Evolutionary conservation across 1,140 invertebrate genomes (phyloP), one percentile per base, ranked within the genome.

Genomic region (Tribolium madens): DNA sequence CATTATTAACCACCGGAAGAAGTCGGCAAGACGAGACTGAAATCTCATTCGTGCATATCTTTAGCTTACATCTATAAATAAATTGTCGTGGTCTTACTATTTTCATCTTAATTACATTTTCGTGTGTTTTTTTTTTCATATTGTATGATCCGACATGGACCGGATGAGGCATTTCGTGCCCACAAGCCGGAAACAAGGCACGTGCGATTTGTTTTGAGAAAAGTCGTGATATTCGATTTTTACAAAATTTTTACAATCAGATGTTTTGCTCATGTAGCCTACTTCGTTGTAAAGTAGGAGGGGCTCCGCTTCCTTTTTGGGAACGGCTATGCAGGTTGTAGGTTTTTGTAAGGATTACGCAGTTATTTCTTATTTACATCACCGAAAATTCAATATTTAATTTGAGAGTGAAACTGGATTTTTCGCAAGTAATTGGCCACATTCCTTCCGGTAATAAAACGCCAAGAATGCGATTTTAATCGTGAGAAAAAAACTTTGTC

Each of bases 21-120:
- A 64, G 21, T n/a, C 21, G 3, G 1, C 21, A 60, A 60, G 53
- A 60, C 26, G 57, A 33, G 21, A 36, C 57, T 64, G 31, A 64
- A 64, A 64, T 64, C 57, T 64, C 57, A 64, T 64, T 64, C 57
- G 57, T 64, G 57, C 57, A 64, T 33, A 33, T 64, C 57, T 64
- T 64, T 64, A 64, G 57, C 57, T 64, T 31, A 64, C 57, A 9
- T 31, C 57, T 64, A 64, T 64, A 64, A 64, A 64, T 64, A 64
- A 64, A 26, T 12, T 33, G 57, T 64, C 57, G 57, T 64, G 10
- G 21, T 64, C 21, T 64, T 64, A 33, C 57, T 64, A 64, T 64
- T 64, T 64, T 64, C 57, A 64, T 33, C 57, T 33, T 33, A 64
- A 64, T 33, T 33, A 64, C 57, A 64, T 57, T 57, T 57, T 17